phyloP scores from a whole-genome alignment of 2,113 vertebrate genomes.

The Pantherophis guttatus region DNA sequence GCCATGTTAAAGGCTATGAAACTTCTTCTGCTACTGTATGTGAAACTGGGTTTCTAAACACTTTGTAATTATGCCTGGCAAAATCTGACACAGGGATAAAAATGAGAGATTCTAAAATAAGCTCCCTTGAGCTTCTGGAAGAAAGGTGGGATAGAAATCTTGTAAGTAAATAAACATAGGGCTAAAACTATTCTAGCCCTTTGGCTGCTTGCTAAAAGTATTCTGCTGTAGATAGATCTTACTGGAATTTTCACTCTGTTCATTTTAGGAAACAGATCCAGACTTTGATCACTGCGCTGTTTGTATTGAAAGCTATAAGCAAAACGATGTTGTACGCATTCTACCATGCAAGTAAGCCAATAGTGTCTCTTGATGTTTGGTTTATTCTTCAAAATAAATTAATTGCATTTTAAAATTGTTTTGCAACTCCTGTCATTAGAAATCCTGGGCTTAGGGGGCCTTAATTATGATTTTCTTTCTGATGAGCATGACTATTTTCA shows the following conservation, averaged over 20 bases:
- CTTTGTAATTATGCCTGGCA: not conserved
- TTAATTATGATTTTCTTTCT: not conserved
- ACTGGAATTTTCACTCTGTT: slow-evolving; percentile 57
- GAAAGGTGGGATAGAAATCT: not conserved
- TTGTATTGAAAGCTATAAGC: slow-evolving; percentile 96
- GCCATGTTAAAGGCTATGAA: not conserved
- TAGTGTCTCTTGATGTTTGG: slow-evolving; percentile 31
- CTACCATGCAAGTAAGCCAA: slow-evolving; percentile 95
- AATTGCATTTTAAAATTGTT: not conserved
- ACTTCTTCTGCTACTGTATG: not conserved
- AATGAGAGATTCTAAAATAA: not conserved
- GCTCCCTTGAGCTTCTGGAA: not conserved
- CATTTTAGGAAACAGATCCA: slow-evolving; percentile 89
- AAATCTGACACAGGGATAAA: not conserved
- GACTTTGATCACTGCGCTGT: slow-evolving; percentile 98
- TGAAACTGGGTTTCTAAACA: not conserved
- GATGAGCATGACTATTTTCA: not conserved
- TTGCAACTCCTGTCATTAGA: not conserved
- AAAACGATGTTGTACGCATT: slow-evolving; percentile 93
- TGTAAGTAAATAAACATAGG: not conserved
- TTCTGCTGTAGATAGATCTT: slow-evolving; percentile 20
- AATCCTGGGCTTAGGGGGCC: not conserved
- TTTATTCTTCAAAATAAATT: slow-evolving; percentile 3
- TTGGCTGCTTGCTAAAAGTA: not conserved
- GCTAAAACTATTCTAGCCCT: not conserved